These are phyloP conservation scores for Patella pellucida DNA, from an alignment of 2,888 invertebrate genomes.

Conservation along the genomic window DNA sequence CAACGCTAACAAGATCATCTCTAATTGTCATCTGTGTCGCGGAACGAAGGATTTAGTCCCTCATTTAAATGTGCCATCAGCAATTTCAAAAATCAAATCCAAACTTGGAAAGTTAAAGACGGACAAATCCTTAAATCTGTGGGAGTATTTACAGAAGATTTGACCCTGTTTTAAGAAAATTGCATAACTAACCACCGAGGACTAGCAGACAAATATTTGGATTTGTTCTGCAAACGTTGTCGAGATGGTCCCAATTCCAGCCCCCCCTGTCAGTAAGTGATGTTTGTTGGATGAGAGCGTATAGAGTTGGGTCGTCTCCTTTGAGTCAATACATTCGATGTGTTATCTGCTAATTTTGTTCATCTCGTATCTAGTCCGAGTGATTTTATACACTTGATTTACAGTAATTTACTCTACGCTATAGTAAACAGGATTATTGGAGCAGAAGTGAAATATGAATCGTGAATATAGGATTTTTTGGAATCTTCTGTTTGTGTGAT, in stretches of 20 bases:
- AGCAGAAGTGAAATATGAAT: too few species aligned
- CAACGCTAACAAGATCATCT: too few species aligned
- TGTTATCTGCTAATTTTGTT: neutral
- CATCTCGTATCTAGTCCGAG: too few species aligned
- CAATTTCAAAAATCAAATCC: neutral
- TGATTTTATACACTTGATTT: neutral
- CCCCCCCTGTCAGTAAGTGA: neutral
- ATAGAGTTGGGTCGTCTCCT: neutral
- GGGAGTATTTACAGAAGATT: neutral
- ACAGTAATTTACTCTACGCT: neutral
- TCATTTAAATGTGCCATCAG: too few species aligned
- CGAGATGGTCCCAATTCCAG: neutral
- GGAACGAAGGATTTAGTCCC: too few species aligned
- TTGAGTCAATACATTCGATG: neutral
- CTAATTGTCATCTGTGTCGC: too few species aligned
- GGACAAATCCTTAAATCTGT: neutral
- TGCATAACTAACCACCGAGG: constrained; percentile 4
- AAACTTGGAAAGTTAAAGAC: neutral
- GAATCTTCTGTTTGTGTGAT: too few species aligned
- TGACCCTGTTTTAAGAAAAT: constrained; percentile 5
- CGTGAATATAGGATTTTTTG: too few species aligned
- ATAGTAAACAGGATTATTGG: too few species aligned
- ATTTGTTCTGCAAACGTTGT: neutral
- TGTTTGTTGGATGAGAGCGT: neutral
- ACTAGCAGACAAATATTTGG: constrained; percentile 7